A percentile compares a stretch with the other conserved stretches of the same genome.
Evolutionary conservation across 37 sponge, comb jelly and placozoan genomes (phyloP).

Genomic region (Hormiphora californensis): DNA sequence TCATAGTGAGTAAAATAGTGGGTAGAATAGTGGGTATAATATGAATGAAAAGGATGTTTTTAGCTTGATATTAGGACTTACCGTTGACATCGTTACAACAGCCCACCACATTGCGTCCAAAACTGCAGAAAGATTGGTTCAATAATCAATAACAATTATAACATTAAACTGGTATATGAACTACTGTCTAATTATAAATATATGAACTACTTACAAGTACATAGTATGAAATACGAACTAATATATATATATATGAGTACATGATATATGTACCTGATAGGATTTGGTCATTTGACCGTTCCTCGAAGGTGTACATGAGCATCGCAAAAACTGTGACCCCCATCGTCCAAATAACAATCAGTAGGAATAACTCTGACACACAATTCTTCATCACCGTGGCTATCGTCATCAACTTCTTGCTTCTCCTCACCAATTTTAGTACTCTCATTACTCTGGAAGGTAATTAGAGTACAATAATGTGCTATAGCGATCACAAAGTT

Average conservation of each 20-base stretch:
- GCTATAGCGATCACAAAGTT: too few relatives aligned
- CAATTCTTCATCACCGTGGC: slow-evolving; percentile 41
- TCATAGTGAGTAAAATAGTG: background rate
- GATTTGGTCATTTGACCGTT: background rate
- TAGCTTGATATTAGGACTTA: background rate
- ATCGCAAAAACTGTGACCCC: slow-evolving; percentile 21
- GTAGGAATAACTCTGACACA: slow-evolving; percentile 4
- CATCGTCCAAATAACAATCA: slow-evolving; percentile 26
- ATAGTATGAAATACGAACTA: too few relatives aligned
- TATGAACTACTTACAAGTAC: too few relatives aligned
- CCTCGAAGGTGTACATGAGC: slow-evolving; percentile 37
- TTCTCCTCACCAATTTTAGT: background rate
- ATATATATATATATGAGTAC: too few relatives aligned
- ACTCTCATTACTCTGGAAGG: slow-evolving; percentile 27
- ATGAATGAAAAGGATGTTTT: too few relatives aligned
- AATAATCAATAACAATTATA: background rate
- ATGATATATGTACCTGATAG: background rate
- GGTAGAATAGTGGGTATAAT: too few relatives aligned
- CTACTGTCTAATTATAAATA: too few relatives aligned
- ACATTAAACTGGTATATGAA: too few relatives aligned
- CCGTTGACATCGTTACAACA: slow-evolving; percentile 26
- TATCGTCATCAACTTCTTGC: slow-evolving; percentile 40
- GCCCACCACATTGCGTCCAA: slow-evolving; percentile 50
- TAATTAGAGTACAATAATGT: background rate
- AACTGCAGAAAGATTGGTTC: background rate